Base-by-base conservation (phyloP, 1,140 invertebrate species). In the Fopius arisanus region DNA sequence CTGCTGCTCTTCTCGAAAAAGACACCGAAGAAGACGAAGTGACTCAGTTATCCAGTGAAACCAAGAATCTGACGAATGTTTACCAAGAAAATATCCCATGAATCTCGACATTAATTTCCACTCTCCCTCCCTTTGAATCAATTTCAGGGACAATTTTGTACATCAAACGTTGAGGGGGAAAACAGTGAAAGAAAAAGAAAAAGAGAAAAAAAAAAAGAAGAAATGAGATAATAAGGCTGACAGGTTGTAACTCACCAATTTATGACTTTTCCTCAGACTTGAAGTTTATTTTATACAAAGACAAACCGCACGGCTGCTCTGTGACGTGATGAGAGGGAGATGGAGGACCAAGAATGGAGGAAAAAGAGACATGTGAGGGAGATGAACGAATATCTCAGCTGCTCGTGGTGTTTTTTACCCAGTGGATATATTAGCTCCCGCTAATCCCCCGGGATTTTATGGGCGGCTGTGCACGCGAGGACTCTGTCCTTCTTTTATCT, bases 371-470 rank as follows among this genome's bases (percentile, higher is more conserved):
- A 23, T n/a, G 40, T 59, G 31, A 76, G 71, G 43, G 28, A 81
- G 65, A 77, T 62, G 72, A 79, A 84, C 75, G 80, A 85, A 85
- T 83, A 82, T 81, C 83, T 86, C 86, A 84, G 83, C 81, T 81
- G 84, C 80, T 81, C 78, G 78, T 59, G 73, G 81, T 79, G 78
- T 86, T 86, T 87, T n/a, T 86, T 86, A 82, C 79, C 67, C 75
- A 76, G 77, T 77, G 80, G 81, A 86, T 87, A 85, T 87, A 86
- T 87, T 86, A 87, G 82, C 84, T 78, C 73, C 75, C 77, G 79
- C 79, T 87, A 87, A 87, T 83, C 85, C 83, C 77, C 74, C 77
- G 63, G 82, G 85, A 85, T 84, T 86, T 86, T 85, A 84, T 81
- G 80, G 78, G 37, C 75, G 78, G 71, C 78, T 79, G 79, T 80